Base-by-base conservation (phyloP, 2,797 vertebrate genomes). In the Sitta carolinensis region DNA sequence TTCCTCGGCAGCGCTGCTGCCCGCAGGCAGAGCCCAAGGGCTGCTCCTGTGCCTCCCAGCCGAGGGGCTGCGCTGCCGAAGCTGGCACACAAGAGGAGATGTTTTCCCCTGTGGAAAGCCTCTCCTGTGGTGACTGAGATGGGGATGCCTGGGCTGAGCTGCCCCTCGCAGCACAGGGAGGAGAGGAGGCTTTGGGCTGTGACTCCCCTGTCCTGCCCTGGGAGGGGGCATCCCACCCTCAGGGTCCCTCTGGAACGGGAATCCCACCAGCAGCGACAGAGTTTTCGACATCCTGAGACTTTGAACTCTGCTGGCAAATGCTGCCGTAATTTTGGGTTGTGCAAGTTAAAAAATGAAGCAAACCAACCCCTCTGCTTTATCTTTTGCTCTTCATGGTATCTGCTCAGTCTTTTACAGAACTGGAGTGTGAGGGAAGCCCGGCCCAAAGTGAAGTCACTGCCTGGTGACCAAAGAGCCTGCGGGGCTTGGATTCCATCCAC, bases 401-500 rank as follows among this genome's bases (percentile, higher is more conserved):
- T 59, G 68, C 22, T 89, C 48, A 6, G 75, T 7, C 67, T 67
- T 40, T 32, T 20, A 25, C 45, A 61, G 84, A 62, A 10, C n/a
- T 22, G 78, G 45, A 69, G 61, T 67, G 48, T 2, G 64, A 83
- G 47, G 6, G 36, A 70, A 83, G 74, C 87, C 74, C 93, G 84
- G 51, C 87, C 89, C 87, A 54, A 72, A 68, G 81, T 82, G 89
- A 92, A 94, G 89, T 87, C 87, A 89, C 84, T 45, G 48, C 57
- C 73, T 81, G 87, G 89, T 90, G 93, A 90, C 89, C 83, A 3
- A 91, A 51, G 32, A 54, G 77, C 38, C 75, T 51, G 47, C 10
- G 26, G 82, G 84, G 58, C 62, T 87, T 87, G 94, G 94, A 66
- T 85, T 76, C 58, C 91, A 85, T 40, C 91, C 94, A 89, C 59